Evolutionary conservation across 2,888 invertebrate genomes (phyloP), one percentile per base, ranked within the genome.

Genomic region (Amiota communis): DNA sequence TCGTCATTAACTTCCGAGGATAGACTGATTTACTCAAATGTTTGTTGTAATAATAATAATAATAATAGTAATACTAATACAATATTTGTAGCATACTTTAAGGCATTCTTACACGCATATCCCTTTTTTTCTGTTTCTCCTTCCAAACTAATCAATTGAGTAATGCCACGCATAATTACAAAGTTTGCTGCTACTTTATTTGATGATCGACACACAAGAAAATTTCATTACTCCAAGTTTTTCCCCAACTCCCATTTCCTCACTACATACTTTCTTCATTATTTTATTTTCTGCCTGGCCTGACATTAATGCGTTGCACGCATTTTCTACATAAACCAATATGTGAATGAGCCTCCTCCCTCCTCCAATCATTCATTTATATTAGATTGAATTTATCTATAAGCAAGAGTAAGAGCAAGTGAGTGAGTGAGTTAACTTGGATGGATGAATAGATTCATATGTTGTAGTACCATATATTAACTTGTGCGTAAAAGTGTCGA

Each of bases 401-500:
- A n/a, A n/a, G n/a, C n/a, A n/a, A n/a, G 1, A 53, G 53, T 53
- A 10, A 53, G 53, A 53, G 53, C 10, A 10, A 53, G 36, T 36
- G 6, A 36, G 36, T 0, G 6, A 36, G 36, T 36, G 36, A 36
- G 23, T 23, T 2, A 23, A 2, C 23, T 23, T 23, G 23, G 8
- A 36, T 36, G 36, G 36, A 23, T 23, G 2, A 23, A 3, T 23
- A 23, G 23, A 6, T 6, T 36, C 36, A 36, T 36, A 36, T 36
- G 8, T 53, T n/a, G 53, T 9, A 53, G 1, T n/a, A n/a, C n/a
- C n/a, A 6, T 8, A 15, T 53, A n/a, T 53, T 15, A n/a, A 53
- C 53, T 78, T 78, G 78, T 78, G 77, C 73, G 77, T 71, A 80
- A 80, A 80, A 80, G 80, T 72, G 77, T 71, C 80, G 80, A 80